Evolutionary conservation across 2,797 vertebrate species (phyloP).

Genomic region (Orestias chungarensis): DNA sequence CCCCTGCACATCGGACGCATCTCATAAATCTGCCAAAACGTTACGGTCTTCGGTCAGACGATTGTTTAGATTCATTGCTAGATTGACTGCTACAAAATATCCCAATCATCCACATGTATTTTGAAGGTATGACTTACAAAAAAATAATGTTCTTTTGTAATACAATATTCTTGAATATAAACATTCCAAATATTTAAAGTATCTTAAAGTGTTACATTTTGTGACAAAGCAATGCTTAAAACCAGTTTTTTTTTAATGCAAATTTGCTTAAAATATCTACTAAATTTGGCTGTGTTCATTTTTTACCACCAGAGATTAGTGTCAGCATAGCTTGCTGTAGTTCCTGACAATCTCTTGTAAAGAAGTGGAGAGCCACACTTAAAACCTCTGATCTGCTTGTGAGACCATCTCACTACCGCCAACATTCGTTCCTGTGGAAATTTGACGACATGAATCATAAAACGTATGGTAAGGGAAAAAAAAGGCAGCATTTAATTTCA

Average conservation of each 20-base stretch:
- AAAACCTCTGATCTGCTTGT: constrained; percentile 44
- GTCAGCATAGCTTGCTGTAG: constrained; percentile 57
- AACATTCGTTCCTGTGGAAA: constrained; percentile 40
- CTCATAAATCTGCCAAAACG: no score
- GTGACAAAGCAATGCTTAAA: background rate
- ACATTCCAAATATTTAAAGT: no score
- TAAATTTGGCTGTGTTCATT: constrained; percentile 37
- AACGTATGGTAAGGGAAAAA: constrained; percentile 36
- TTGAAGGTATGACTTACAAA: no score
- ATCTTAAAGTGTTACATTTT: background rate
- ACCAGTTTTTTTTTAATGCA: background rate
- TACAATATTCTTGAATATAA: no score
- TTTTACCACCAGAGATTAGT: constrained; percentile 39
- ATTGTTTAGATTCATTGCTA: no score
- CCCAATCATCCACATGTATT: no score
- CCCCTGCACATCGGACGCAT: no score
- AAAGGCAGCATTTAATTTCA: constrained; percentile 26
- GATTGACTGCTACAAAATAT: no score
- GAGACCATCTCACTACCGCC: constrained; percentile 38
- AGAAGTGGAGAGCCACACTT: constrained; percentile 37
- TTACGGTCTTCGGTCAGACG: no score
- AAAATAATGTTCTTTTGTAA: no score
- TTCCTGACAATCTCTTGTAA: constrained; percentile 55
- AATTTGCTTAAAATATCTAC: background rate
- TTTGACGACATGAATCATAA: constrained; percentile 30